Base-by-base conservation (phyloP, 2,113 vertebrate species). In the Anoura caudifer region DNA sequence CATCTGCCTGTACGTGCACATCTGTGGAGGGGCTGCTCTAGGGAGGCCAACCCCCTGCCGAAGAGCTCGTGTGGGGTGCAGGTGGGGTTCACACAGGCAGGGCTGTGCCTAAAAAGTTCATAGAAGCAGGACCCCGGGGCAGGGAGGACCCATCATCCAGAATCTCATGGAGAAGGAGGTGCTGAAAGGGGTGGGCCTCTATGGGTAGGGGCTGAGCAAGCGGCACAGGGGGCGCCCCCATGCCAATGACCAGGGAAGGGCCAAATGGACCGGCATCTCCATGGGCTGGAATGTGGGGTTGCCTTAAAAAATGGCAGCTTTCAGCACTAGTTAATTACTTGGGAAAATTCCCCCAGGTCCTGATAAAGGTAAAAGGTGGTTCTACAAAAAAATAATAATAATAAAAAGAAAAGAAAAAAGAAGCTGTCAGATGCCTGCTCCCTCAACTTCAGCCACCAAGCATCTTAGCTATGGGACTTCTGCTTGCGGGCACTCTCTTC, bases 291-390 rank as follows among this genome's bases (percentile, higher is more conserved):
- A 36, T 33, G 52, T 19, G 73, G 36, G 7, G 1, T 38, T 33
- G 72, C 65, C 72, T 94, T 75, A 4, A 65, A 93, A 94, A 91
- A 17, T 24, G 17, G 19, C 56, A 38, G 82, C 69, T 86, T 88
- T 59, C 76, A 86, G 38, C 82, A 89, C 63, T 17, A 76, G 38
- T 10, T 54, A 17, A 45, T 43, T 65, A 61, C 73, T 85, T 41
- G 47, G 81, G 69, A 86, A 86, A 75, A 33, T 3, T 22, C 14
- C 45, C 28, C 75, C 6, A 36, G 73, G 7, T 87, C 31, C 73
- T 4, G 17, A 24, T 47, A n/a, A 72, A 79, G 70, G 33, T 28
- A 45, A 59, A 76, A 38, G 17, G 28, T 4, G 1, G n/a, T 6
- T 72, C 70, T 87, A 76, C 41, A 41, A 28, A 65, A n/a, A 76